Conservation (phyloP, 2,888 invertebrate genomes). For the Drosophila subsilvestris region DNA sequence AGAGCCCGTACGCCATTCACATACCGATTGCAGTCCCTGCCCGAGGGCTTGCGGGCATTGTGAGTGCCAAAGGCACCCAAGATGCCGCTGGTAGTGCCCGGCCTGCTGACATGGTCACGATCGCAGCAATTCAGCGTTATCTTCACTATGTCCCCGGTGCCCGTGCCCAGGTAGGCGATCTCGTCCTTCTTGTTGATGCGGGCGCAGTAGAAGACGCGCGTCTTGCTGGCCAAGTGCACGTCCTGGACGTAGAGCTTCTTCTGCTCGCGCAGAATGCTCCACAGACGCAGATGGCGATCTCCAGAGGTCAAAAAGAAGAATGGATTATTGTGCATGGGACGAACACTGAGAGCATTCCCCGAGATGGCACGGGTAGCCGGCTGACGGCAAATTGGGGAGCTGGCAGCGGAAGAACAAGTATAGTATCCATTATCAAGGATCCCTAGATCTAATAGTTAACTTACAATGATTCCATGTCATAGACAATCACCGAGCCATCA, state of each 20-base stretch:
- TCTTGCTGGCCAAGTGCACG: constrained; percentile 91
- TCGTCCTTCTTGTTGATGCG: constrained; percentile 89
- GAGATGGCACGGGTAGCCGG: constrained; percentile 88
- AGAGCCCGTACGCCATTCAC: constrained; percentile 87
- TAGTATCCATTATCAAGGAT: too few species aligned
- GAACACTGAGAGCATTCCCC: constrained; percentile 88
- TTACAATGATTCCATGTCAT: constrained; percentile 88
- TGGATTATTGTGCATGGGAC: constrained; percentile 85
- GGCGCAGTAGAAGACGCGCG: constrained; percentile 90
- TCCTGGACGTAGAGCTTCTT: constrained; percentile 90
- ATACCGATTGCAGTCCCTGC: constrained; percentile 83
- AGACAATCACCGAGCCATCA: constrained; percentile 94
- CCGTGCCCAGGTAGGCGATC: constrained; percentile 93
- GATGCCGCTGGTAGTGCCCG: constrained; percentile 83
- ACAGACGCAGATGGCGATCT: constrained; percentile 90
- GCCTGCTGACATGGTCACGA: constrained; percentile 63
- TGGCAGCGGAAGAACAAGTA: constrained; percentile 44
- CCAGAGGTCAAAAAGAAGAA: constrained; percentile 90
- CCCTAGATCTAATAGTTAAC: constrained; percentile 24
- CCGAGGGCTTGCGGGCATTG: constrained; percentile 81
- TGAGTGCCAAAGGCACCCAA: constrained; percentile 85
- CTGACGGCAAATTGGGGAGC: constrained; percentile 87
- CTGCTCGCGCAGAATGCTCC: constrained; percentile 89
- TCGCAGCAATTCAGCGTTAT: constrained; percentile 84
- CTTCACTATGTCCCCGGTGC: constrained; percentile 87